Percentiles rank a stretch among this genome's conserved stretches.
Conservation (phyloP, 2,113 vertebrate genomes). For the human (Homo sapiens) region DNA sequence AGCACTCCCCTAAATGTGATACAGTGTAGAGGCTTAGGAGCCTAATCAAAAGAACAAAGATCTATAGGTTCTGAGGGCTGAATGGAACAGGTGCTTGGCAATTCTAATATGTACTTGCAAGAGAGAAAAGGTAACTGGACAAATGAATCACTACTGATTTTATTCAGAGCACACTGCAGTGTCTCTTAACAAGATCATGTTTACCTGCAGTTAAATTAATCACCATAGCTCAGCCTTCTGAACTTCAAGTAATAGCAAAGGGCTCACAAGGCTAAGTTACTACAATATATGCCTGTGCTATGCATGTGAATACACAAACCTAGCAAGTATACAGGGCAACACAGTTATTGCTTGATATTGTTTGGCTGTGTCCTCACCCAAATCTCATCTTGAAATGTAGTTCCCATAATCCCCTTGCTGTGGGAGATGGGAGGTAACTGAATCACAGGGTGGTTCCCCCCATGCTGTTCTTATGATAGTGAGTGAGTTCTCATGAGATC, state of each 20-base stretch:
- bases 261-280: background rate
- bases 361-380: too few species aligned
- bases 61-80: background rate
- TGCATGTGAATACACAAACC: background rate
- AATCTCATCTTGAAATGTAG: too few species aligned
- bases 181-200: background rate
- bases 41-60: background rate
- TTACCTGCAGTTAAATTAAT: background rate
- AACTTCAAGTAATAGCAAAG: background rate
- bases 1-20: background rate
- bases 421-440: too few species aligned
- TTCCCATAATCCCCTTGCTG: too few species aligned
- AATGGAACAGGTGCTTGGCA: background rate
- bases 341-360: background rate
- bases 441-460: too few species aligned
- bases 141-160: background rate
- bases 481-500: too few species aligned
- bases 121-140: background rate
- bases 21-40: background rate
- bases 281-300: too few species aligned
- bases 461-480: too few species aligned
- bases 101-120: background rate
- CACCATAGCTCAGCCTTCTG: background rate
- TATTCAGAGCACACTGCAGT: background rate
- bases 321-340: too few species aligned